A percentile compares a stretch with the other conserved stretches of the same genome.
These are phyloP conservation scores for human DNA, from an alignment of 2,113 vertebrate species.

Conservation along the genomic window DNA sequence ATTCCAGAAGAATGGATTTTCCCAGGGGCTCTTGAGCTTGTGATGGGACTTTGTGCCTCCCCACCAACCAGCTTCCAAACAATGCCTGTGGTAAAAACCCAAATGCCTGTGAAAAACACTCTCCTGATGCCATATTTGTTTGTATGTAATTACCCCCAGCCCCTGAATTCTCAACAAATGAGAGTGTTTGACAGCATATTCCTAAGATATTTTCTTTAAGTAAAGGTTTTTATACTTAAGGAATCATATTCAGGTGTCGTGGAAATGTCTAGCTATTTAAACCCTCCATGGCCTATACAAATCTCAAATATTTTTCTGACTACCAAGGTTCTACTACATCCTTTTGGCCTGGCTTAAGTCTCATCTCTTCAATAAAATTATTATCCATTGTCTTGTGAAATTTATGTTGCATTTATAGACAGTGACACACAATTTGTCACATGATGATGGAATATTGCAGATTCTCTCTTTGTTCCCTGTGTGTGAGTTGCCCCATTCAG, in stretches of 20 bases:
- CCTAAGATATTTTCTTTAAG: neutral
- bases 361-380: neutral
- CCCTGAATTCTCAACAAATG: neutral
- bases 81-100: neutral
- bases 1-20: constrained; percentile 2
- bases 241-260: neutral
- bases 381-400: neutral
- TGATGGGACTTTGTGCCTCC: neutral
- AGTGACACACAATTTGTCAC: neutral
- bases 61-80: neutral
- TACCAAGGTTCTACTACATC: neutral
- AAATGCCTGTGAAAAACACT: neutral
- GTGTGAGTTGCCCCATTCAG: neutral
- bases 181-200: neutral
- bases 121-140: neutral
- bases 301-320: neutral
- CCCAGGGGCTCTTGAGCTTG: neutral
- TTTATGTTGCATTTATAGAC: neutral
- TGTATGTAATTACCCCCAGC: too few relatives aligned
- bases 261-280: neutral
- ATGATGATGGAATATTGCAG: neutral
- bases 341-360: neutral
- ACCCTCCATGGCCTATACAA: neutral
- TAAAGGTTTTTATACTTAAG: neutral
- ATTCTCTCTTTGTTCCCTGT: neutral